Conservation (phyloP, 2,797 vertebrate species). For the Bradypodion pumilum region DNA sequence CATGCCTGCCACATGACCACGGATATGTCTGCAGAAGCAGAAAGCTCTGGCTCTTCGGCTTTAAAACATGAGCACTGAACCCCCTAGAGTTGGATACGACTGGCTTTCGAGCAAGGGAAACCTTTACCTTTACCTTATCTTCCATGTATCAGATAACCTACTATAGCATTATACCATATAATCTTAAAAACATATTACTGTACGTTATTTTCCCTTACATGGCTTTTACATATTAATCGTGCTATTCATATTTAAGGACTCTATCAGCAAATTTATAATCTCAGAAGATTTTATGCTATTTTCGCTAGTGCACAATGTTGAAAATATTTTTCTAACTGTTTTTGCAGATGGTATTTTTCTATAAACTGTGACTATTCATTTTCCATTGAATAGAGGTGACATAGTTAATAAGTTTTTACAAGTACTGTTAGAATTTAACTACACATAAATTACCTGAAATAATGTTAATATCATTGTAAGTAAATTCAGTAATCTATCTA, state of each 20-base stretch:
- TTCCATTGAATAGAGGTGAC: not conserved
- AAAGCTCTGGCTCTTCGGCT: too few species aligned
- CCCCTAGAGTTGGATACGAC: too few species aligned
- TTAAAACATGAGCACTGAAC: too few species aligned
- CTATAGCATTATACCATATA: not conserved
- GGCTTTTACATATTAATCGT: constrained; percentile 13
- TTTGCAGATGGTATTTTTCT: constrained; percentile 26
- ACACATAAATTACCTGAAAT: not conserved
- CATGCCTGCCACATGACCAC: too few species aligned
- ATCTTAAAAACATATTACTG: constrained; percentile 19
- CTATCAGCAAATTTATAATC: not conserved
- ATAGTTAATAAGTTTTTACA: constrained; percentile 27
- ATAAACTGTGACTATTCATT: constrained; percentile 41
- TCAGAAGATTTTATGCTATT: not conserved
- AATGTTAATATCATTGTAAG: not conserved
- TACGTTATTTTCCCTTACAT: constrained; percentile 17
- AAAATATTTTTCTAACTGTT: constrained; percentile 27
- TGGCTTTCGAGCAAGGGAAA: too few species aligned
- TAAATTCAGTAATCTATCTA: constrained; percentile 21
- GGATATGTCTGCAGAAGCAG: too few species aligned
- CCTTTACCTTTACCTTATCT: too few species aligned
- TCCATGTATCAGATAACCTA: not conserved
- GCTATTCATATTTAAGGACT: not conserved
- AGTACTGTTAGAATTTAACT: not conserved
- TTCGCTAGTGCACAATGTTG: constrained; percentile 29